These are phyloP conservation scores for Geococcyx californianus DNA, from an alignment of 2,113 vertebrate genomes.

Conservation along the genomic window DNA sequence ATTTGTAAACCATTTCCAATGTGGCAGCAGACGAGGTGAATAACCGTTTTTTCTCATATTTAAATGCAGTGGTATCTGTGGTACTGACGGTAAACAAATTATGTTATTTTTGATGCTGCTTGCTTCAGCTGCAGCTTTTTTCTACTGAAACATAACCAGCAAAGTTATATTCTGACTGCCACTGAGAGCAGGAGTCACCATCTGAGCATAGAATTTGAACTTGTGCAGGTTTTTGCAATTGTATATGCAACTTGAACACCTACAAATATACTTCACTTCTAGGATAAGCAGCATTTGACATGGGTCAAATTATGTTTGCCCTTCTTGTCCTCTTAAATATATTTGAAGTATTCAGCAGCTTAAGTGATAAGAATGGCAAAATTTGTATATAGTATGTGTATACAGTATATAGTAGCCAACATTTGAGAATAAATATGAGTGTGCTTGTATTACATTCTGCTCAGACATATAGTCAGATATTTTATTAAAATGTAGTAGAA, in stretches of 20 bases:
- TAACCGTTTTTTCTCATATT: conserved; percentile 1
- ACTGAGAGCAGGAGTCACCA: not conserved
- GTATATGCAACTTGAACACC: not conserved
- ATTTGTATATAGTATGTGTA: too few species aligned
- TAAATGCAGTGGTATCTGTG: conserved; percentile 44
- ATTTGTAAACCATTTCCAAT: not conserved
- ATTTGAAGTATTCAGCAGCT: not conserved
- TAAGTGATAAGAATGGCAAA: not conserved
- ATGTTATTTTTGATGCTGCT: rapidly evolving
- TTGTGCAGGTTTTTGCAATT: not conserved
- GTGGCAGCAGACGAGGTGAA: not conserved
- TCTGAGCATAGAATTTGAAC: not conserved
- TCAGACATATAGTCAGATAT: not conserved
- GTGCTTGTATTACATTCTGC: not conserved
- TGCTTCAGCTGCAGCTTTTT: not conserved
- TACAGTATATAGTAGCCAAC: too few species aligned
- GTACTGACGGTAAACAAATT: conserved; percentile 30
- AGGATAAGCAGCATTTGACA: not conserved
- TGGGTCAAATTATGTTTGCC: not conserved
- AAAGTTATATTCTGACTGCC: not conserved
- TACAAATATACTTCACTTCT: not conserved
- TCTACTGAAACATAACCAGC: not conserved
- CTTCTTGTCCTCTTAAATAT: not conserved
- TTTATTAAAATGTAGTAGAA: not conserved
- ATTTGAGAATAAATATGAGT: rapidly evolving